phyloP scores from a whole-genome alignment of 2,113 vertebrate species.

The Myanophis thanlyinensis region DNA sequence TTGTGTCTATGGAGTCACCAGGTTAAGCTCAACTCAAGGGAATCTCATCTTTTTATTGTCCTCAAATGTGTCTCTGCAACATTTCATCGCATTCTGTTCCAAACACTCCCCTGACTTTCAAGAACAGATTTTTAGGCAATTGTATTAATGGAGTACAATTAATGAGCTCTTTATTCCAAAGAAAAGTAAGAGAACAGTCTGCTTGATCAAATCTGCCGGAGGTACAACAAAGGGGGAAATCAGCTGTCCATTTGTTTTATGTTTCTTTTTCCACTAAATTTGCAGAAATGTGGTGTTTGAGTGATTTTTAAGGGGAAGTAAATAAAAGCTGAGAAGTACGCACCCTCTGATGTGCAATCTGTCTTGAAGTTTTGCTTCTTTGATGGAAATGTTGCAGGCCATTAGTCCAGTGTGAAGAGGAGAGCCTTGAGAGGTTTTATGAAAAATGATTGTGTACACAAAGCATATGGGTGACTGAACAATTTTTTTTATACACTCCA shows the following conservation, averaged over 20 bases:
- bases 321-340: not conserved
- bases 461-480: not conserved
- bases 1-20: not conserved
- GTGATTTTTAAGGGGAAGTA: constrained; percentile 20
- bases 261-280: not conserved
- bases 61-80: not conserved
- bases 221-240: not conserved
- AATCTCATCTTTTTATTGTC: not conserved
- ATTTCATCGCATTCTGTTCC: not conserved
- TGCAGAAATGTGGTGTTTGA: not conserved
- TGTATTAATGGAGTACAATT: not conserved
- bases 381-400: constrained; percentile 4
- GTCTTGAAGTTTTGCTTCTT: constrained; percentile 39
- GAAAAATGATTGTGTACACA: not conserved
- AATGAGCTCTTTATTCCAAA: not conserved
- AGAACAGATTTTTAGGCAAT: not conserved
- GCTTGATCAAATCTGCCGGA: not conserved
- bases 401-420: constrained; percentile 1
- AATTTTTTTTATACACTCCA: constrained; percentile 6
- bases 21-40: not conserved
- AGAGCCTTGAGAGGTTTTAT: not conserved
- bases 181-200: not conserved
- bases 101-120: not conserved
- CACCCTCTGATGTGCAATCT: constrained; percentile 26
- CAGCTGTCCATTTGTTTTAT: not conserved